Base-by-base conservation (phyloP, 2,888 invertebrate species). In the Pherbina coryleti region DNA sequence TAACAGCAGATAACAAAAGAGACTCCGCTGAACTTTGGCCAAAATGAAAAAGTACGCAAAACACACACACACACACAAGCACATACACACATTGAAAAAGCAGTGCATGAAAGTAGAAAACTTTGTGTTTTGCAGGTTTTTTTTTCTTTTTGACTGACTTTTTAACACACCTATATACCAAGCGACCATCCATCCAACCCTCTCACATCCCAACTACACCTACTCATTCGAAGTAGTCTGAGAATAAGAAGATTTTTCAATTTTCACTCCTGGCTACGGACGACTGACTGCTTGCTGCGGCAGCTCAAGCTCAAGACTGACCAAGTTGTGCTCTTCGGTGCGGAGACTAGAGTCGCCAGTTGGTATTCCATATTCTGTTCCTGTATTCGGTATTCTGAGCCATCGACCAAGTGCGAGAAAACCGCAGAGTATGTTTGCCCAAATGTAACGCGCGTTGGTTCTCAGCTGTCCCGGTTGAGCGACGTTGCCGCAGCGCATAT, bases 1-100 rank as follows among this genome's bases (percentile, higher is more conserved):
- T 53, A 67, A 14, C 44, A 14, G 11, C 37, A 44, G 67, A 67
- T 57, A 71, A 71, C 60, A 62, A 73, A 44, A 60, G n/a, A 49
- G 73, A 73, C 73, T 73, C 17, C 49, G 9, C 14, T 73, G 73
- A 73, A 73, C 73, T 73, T 49, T 62, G 22, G 62, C 60, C 62
- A 44, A 62, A 62, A 49, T 2, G 22, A 62, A 55, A 70, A 34
- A 31, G n/a, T 22, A 60, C n/a, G 67, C 37, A 37, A 34, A 3
- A 53, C 5, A 25, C n/a, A 53, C 28, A 37, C 1, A 44, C 5
- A 25, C 3, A 51, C 17, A 64, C 11, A 64, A 53, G 55, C 55
- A 31, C 22, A 14, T 44, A 67, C 44, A 49, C 5, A 22, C n/a
- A 34, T 8, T 22, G 44, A 8, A 28, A 67, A 22, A n/a, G 22